These are phyloP conservation scores for Elephantulus edwardii DNA, from an alignment of 2,113 vertebrate species.

Conservation along the genomic window DNA sequence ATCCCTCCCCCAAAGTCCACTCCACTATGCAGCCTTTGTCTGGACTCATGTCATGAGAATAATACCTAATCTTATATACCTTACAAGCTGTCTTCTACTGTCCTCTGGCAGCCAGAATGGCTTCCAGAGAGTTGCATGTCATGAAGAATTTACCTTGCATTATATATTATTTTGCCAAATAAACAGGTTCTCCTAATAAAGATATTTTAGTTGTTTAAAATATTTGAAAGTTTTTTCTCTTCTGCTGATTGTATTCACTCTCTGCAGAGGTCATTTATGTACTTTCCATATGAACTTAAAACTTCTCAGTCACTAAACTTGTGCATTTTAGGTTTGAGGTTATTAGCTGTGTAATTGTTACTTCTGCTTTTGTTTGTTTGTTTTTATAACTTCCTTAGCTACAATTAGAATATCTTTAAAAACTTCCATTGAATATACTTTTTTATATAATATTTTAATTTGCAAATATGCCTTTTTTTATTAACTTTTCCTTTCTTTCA, in stretches of 20 bases:
- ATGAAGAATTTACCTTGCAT: not conserved
- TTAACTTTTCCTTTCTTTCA: not conserved
- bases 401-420: not conserved
- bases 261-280: not conserved
- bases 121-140: not conserved
- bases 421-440: not conserved
- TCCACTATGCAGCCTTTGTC: no score
- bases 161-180: not conserved
- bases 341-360: not conserved
- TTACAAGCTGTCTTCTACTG: not conserved
- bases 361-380: no score
- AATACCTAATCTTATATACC: no score
- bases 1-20: no score
- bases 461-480: not conserved
- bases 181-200: not conserved
- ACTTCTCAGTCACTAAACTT: not conserved
- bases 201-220: not conserved
- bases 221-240: constrained; percentile 2
- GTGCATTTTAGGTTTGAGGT: not conserved
- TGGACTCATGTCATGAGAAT: no score
- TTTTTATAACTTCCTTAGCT: not conserved
- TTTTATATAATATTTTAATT: not conserved
- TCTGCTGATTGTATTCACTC: not conserved
- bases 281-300: not conserved
- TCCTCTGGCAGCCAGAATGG: not conserved